Conservation (phyloP, 2,888 invertebrate species). For the Ichneumon xanthorius region DNA sequence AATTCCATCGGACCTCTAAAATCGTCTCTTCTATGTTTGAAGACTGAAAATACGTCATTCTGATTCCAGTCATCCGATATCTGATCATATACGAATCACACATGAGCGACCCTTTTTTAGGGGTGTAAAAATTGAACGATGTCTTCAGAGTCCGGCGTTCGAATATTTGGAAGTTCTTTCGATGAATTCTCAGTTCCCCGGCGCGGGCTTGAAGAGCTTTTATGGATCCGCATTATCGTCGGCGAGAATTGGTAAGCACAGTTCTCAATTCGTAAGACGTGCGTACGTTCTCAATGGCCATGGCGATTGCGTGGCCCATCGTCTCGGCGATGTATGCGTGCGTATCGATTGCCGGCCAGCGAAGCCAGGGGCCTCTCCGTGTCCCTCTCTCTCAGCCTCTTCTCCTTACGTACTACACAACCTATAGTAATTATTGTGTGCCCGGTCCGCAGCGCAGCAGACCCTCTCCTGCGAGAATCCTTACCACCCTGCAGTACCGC, state of each 20-base stretch:
- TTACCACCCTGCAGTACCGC: conserved; percentile 60
- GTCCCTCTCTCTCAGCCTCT: conserved; percentile 60
- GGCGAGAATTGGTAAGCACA: conserved; percentile 9
- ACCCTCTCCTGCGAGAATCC: conserved; percentile 60
- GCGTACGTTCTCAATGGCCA: conserved; percentile 29
- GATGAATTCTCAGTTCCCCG: background rate
- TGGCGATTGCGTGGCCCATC: conserved; percentile 58
- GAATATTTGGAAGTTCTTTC: too few species aligned
- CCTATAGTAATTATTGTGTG: conserved; percentile 74
- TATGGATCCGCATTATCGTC: background rate
- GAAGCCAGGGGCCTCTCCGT: conserved; percentile 75
- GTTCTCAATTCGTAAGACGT: conserved; percentile 14
- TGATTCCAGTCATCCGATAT: too few species aligned
- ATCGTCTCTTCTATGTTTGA: too few species aligned
- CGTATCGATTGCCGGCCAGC: conserved; percentile 84
- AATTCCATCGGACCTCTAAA: too few species aligned
- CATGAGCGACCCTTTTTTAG: too few species aligned
- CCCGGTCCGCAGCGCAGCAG: conserved; percentile 65
- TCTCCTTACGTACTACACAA: conserved; percentile 67
- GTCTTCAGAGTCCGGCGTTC: too few species aligned
- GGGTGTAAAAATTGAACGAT: too few species aligned
- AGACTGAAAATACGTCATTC: too few species aligned
- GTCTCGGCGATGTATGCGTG: conserved; percentile 76
- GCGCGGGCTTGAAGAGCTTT: background rate
- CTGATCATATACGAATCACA: too few species aligned